A percentile compares a stretch with the other conserved stretches of the same genome.
Conservation (phyloP, 2,888 invertebrate species). For the Dioctria linearis region DNA sequence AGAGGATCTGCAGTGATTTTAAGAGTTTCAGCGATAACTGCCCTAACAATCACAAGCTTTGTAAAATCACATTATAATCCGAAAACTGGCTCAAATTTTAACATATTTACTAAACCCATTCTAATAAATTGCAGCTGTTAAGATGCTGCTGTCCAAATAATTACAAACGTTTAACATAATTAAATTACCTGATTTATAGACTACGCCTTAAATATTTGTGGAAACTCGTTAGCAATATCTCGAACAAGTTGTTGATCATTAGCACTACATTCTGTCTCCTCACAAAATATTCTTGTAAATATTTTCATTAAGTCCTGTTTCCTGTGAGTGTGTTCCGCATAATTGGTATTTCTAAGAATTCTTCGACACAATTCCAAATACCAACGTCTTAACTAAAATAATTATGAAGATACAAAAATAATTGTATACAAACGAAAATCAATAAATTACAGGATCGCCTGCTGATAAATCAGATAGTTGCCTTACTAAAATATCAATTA, state of each 20-base stretch:
- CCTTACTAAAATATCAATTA: slow-evolving; percentile 93
- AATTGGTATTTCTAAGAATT: slow-evolving; percentile 86
- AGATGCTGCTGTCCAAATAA: background rate
- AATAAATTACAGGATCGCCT: slow-evolving; percentile 80
- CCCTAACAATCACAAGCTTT: too few species aligned
- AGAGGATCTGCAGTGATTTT: too few species aligned
- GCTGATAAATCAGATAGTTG: slow-evolving; percentile 92
- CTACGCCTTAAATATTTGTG: slow-evolving; percentile 81
- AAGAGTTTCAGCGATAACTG: too few species aligned
- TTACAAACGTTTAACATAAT: background rate
- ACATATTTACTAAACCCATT: too few species aligned
- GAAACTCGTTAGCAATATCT: slow-evolving; percentile 88
- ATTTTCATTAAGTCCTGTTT: slow-evolving; percentile 87
- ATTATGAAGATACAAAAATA: slow-evolving; percentile 25
- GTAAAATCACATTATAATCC: too few species aligned
- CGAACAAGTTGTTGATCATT: slow-evolving; percentile 84
- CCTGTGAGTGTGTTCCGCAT: slow-evolving; percentile 84
- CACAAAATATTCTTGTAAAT: slow-evolving; percentile 89
- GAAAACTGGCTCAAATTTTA: too few species aligned
- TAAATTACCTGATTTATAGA: slow-evolving; percentile 20
- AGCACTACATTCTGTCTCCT: slow-evolving; percentile 82
- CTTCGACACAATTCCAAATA: slow-evolving; percentile 86
- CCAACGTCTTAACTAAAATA: slow-evolving; percentile 78
- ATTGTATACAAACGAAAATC: slow-evolving; percentile 5
- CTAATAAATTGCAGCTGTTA: too few species aligned